Evolutionary conservation across 2,888 invertebrate genomes (phyloP).

Genomic region (Euproctis similis): DNA sequence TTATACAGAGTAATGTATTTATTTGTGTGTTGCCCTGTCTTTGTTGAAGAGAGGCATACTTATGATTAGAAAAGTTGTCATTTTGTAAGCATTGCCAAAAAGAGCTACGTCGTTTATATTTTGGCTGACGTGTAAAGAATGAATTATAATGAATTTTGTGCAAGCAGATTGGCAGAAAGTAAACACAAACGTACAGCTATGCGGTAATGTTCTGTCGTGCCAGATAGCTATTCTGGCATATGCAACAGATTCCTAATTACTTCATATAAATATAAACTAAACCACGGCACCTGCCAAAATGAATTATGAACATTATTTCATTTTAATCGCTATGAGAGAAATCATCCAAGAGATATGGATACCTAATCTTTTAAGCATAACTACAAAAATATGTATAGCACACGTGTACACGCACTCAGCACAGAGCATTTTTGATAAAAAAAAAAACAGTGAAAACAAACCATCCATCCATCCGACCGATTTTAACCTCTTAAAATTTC

Average conservation of each 20-base stretch:
- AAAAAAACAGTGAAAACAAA: conserved; percentile 15
- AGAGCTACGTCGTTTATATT: not conserved
- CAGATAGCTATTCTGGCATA: conserved; percentile 1
- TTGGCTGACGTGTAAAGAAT: conserved; percentile 11
- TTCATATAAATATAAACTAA: not conserved
- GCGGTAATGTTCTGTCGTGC: conserved; percentile 4
- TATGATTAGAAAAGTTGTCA: not conserved
- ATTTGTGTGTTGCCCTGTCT: not conserved
- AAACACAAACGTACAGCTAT: conserved; percentile 7
- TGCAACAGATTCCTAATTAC: not conserved
- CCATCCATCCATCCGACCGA: conserved; percentile 18
- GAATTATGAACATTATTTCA: conserved; percentile 1
- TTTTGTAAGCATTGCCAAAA: not conserved
- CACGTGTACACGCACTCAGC: not conserved
- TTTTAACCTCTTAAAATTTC: conserved; percentile 35
- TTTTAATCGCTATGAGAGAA: conserved; percentile 1
- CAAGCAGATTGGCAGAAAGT: conserved; percentile 5
- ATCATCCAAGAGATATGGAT: not conserved
- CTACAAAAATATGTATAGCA: not conserved
- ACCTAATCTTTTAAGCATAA: not conserved
- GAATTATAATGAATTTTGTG: conserved; percentile 12
- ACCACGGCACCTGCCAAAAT: conserved; percentile 1
- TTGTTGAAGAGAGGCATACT: not conserved
- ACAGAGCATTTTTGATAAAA: conserved; percentile 1
- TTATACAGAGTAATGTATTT: conserved; percentile 19